These are phyloP conservation scores for Notiomystis cincta DNA, from an alignment of 2,113 vertebrate species.

Conservation along the genomic window DNA sequence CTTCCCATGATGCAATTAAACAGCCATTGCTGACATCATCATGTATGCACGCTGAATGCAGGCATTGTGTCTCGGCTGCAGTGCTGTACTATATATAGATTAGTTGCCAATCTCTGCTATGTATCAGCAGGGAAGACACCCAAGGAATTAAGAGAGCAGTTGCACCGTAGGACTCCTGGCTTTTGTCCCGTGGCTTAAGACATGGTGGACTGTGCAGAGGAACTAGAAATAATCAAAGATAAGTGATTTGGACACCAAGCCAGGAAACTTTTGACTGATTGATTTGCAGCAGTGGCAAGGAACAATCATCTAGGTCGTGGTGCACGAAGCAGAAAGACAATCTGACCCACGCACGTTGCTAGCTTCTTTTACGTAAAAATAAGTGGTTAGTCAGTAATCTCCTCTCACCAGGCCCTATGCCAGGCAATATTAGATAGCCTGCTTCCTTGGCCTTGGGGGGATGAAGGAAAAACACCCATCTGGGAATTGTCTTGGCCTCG, in stretches of 20 bases:
- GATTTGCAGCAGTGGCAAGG: background rate
- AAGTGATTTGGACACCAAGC: background rate
- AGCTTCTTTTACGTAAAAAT: background rate
- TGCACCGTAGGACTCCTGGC: background rate
- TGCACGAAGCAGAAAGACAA: background rate
- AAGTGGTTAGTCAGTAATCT: background rate
- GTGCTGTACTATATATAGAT: conserved; percentile 56
- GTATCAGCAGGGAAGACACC: conserved; percentile 57
- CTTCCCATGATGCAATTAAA: conserved; percentile 60
- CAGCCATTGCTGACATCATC: conserved; percentile 59
- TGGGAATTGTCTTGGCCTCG: background rate
- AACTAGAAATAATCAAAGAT: background rate
- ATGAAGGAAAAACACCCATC: background rate
- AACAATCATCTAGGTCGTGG: background rate
- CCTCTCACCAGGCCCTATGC: background rate
- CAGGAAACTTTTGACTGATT: background rate
- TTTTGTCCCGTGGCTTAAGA: background rate
- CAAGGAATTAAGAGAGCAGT: conserved; percentile 30
- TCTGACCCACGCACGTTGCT: background rate
- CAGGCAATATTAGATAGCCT: background rate
- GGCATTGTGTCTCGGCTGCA: conserved; percentile 42
- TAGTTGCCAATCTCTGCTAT: conserved; percentile 54
- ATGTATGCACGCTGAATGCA: conserved; percentile 47
- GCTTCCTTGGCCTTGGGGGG: background rate
- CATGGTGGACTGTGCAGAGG: background rate